phyloP scores from a whole-genome alignment of 2,888 invertebrate species.

The Glaucopsyche alexis region DNA sequence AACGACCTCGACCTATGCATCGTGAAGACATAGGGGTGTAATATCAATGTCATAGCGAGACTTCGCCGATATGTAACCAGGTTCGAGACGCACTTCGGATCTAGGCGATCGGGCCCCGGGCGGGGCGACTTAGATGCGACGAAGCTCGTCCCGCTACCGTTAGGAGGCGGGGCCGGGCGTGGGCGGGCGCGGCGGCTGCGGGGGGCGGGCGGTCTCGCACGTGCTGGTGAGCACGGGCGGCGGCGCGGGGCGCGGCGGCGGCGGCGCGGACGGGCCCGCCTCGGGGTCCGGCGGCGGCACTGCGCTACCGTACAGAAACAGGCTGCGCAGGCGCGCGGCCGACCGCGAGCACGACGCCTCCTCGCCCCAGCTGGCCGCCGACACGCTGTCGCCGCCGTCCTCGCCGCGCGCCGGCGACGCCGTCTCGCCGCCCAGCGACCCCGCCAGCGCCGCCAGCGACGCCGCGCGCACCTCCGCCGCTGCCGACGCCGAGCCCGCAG shows the following conservation, averaged over 20 bases:
- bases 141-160: conserved; percentile 36
- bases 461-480: conserved; percentile 63
- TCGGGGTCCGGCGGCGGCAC: conserved; percentile 59
- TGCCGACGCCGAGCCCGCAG: conserved; percentile 63
- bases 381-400: conserved; percentile 58
- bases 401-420: conserved; percentile 52
- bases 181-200: conserved; percentile 30
- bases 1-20: background rate
- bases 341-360: conserved; percentile 61
- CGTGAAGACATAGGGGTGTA: background rate
- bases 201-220: conserved; percentile 36
- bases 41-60: background rate
- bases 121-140: background rate
- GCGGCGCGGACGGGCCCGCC: conserved; percentile 45
- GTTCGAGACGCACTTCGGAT: conserved; percentile 9
- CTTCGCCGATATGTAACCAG: background rate
- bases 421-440: conserved; percentile 63
- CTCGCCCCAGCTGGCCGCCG: conserved; percentile 62
- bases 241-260: conserved; percentile 34
- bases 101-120: background rate
- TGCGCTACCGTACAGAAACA: conserved; percentile 69
- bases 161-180: conserved; percentile 40
- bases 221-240: conserved; percentile 33
- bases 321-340: conserved; percentile 53
- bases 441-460: conserved; percentile 70